Conservation (phyloP, 2,888 invertebrate species). For the Caenorhabditis sp. region DNA sequence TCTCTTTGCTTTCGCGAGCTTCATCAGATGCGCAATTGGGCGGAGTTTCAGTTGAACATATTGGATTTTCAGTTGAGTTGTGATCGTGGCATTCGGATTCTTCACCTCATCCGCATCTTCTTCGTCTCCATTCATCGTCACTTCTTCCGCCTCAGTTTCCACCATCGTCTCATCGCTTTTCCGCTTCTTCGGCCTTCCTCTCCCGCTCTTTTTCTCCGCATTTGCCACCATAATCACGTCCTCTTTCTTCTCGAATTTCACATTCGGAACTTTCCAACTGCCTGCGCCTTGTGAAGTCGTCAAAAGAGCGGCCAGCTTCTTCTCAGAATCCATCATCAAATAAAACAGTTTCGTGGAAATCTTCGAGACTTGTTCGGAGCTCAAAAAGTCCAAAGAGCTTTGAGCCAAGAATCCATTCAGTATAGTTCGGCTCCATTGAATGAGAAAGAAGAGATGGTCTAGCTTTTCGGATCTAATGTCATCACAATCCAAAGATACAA, state of each 20-base stretch:
- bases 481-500: not conserved
- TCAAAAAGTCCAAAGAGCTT: slow-evolving; percentile 28
- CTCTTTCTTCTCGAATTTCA: slow-evolving; percentile 28
- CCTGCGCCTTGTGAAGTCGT: too few relatives aligned
- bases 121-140: slow-evolving; percentile 3
- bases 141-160: not conserved
- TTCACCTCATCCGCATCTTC: not conserved
- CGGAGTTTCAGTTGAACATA: slow-evolving; percentile 36
- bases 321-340: slow-evolving; percentile 40
- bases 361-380: slow-evolving; percentile 7
- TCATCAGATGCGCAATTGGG: slow-evolving; percentile 43
- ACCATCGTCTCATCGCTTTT: slow-evolving; percentile 23
- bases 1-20: slow-evolving; percentile 31
- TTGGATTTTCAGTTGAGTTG: slow-evolving; percentile 10
- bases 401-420: slow-evolving; percentile 39
- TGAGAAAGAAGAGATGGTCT: slow-evolving; percentile 13
- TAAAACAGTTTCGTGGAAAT: slow-evolving; percentile 15
- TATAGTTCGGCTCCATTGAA: slow-evolving; percentile 41
- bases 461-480: not conserved
- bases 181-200: slow-evolving; percentile 20
- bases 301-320: slow-evolving; percentile 12
- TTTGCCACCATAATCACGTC: not conserved
- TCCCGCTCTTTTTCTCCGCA: not conserved
- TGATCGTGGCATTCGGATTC: slow-evolving; percentile 2
- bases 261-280: slow-evolving; percentile 40